phyloP scores from a whole-genome alignment of 2,113 vertebrate genomes.

The Salvelinus sp. region DNA sequence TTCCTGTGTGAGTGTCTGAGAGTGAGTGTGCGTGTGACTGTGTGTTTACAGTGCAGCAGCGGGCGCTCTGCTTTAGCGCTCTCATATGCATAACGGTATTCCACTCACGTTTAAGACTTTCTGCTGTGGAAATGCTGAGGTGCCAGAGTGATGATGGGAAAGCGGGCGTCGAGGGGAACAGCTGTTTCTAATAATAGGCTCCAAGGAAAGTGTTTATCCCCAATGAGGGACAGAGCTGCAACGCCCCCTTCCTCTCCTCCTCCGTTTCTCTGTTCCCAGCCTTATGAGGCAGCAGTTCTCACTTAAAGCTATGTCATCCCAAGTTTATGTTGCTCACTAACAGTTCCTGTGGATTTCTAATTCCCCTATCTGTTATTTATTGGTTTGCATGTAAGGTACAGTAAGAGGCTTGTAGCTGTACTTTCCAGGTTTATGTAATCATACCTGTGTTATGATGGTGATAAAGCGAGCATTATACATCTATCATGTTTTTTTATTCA shows the following conservation, averaged over 20 bases:
- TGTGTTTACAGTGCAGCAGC: neutral
- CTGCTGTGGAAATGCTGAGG: constrained; percentile 19
- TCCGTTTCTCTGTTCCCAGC: constrained; percentile 4
- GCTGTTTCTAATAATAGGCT: constrained; percentile 54
- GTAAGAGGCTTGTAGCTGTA: no score
- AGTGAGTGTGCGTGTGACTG: neutral
- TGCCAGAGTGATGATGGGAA: constrained; percentile 25
- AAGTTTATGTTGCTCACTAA: constrained; percentile 18
- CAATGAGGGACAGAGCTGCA: constrained; percentile 18
- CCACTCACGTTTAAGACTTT: constrained; percentile 36
- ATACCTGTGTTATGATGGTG: no score
- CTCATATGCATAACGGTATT: constrained; percentile 25
- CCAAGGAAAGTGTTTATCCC: constrained; percentile 36
- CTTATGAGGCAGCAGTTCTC: constrained; percentile 32
- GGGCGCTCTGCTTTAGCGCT: constrained; percentile 2
- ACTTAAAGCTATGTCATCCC: constrained; percentile 34
- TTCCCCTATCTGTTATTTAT: neutral
- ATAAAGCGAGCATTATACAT: no score
- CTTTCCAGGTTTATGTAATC: no score
- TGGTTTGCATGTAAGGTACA: no score
- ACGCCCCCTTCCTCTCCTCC: constrained; percentile 1
- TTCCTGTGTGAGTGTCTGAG: neutral
- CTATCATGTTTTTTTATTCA: neutral
- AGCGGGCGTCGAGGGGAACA: constrained; percentile 30
- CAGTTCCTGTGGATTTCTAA: constrained; percentile 13